Evolutionary conservation across 2,797 vertebrate species (phyloP).

Genomic region (Thaleichthys pacificus): DNA sequence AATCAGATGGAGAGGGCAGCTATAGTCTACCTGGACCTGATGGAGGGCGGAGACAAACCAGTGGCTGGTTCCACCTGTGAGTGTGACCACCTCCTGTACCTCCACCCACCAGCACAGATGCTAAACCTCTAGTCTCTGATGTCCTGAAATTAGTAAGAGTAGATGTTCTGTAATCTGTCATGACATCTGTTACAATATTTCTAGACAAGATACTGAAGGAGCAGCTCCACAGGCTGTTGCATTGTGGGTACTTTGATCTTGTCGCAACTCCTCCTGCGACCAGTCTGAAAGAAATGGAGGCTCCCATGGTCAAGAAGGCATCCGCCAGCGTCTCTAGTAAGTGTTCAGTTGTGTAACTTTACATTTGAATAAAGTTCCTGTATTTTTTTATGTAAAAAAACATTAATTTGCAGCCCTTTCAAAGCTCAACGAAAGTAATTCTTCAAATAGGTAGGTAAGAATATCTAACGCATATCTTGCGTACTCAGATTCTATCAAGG

Average conservation of each 20-base stretch:
- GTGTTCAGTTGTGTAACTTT: not conserved
- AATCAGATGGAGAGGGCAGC: slow-evolving; percentile 90
- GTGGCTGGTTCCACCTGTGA: slow-evolving; percentile 93
- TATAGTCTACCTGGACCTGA: slow-evolving; percentile 84
- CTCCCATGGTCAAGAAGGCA: slow-evolving; percentile 50
- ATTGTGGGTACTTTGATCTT: slow-evolving; percentile 88
- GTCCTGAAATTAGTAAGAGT: not conserved
- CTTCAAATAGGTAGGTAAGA: slow-evolving; percentile 84
- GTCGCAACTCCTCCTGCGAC: slow-evolving; percentile 74
- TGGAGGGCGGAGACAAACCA: slow-evolving; percentile 88
- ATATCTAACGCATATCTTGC: not conserved
- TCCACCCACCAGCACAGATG: not conserved
- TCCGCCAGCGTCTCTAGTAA: slow-evolving; percentile 50
- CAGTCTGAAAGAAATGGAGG: slow-evolving; percentile 44
- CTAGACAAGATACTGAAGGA: slow-evolving; percentile 83
- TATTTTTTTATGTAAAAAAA: not conserved
- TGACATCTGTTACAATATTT: slow-evolving; percentile 9
- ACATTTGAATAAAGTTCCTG: not conserved
- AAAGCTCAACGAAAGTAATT: slow-evolving; percentile 70
- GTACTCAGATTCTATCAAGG: slow-evolving; percentile 84
- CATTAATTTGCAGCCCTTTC: slow-evolving; percentile 63
- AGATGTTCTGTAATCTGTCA: not conserved
- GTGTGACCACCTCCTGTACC: slow-evolving; percentile 48
- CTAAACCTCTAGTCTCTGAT: not conserved
- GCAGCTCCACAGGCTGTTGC: slow-evolving; percentile 80